phyloP scores from a whole-genome alignment of 2,797 vertebrate species.

The Sphaeramia orbicularis region DNA sequence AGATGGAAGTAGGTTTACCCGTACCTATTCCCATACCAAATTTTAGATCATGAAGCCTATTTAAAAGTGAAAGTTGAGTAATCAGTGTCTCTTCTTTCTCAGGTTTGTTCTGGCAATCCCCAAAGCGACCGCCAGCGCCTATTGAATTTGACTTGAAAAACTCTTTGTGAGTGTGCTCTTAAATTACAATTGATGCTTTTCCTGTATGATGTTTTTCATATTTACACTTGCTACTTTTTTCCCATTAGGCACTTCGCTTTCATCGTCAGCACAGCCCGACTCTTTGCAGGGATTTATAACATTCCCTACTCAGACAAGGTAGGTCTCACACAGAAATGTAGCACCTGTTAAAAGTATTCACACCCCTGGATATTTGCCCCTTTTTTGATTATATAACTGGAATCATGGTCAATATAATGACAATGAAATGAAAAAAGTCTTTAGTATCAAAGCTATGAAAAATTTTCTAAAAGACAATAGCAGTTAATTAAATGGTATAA shows the following conservation, averaged over 20 bases:
- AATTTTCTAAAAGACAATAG: too few relatives aligned
- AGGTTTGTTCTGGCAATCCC: slow-evolving; percentile 99
- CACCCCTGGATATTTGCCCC: too few relatives aligned
- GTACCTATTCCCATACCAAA: not conserved
- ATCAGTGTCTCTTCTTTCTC: slow-evolving; percentile 47
- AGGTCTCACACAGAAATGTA: not conserved
- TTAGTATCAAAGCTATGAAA: too few relatives aligned
- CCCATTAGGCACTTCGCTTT: slow-evolving; percentile 91
- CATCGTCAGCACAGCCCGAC: slow-evolving; percentile 91
- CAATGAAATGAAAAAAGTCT: too few relatives aligned
- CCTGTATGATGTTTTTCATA: not conserved
- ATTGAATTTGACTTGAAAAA: slow-evolving; percentile 94
- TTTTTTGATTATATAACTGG: not conserved
- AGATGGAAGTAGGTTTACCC: slow-evolving; percentile 93
- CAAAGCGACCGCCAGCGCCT: slow-evolving; percentile 95
- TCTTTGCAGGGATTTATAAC: slow-evolving; percentile 91
- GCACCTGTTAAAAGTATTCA: not conserved
- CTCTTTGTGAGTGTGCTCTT: slow-evolving; percentile 89
- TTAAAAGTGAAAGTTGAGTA: not conserved
- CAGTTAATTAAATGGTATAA: too few relatives aligned
- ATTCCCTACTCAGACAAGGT: slow-evolving; percentile 92
- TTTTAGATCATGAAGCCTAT: not conserved
- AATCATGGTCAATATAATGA: too few relatives aligned
- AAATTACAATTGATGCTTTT: not conserved
- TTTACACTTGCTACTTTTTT: slow-evolving; percentile 11